phyloP scores from a whole-genome alignment of 2,113 vertebrate genomes.

The Salvelinus alpinus region DNA sequence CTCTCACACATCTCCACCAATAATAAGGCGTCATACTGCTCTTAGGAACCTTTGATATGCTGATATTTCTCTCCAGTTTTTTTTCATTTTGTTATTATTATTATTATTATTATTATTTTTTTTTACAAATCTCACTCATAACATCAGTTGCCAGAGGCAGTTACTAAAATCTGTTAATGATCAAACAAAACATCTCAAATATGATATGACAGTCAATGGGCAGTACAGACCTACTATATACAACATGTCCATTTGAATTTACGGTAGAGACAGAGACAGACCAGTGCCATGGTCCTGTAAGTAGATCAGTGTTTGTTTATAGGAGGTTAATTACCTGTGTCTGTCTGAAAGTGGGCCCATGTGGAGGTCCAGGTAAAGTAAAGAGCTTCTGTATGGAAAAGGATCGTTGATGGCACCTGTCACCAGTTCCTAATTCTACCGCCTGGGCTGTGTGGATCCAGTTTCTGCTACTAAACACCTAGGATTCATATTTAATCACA shows the following conservation, averaged over 20 bases:
- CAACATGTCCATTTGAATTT: no score
- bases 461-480: conserved; percentile 80
- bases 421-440: conserved; percentile 79
- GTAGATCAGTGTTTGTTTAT: conserved; percentile 52
- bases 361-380: conserved; percentile 34
- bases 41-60: conserved; percentile 65
- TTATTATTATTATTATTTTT: neutral
- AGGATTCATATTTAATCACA: conserved; percentile 81
- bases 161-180: no score
- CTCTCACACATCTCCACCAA: conserved; percentile 19
- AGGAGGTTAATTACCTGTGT: conserved; percentile 63
- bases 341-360: conserved; percentile 39
- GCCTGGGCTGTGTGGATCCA: conserved; percentile 61
- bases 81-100: neutral
- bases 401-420: conserved; percentile 70
- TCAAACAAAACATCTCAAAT: no score
- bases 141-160: no score
- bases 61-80: conserved; percentile 60
- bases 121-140: neutral
- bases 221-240: no score
- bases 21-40: conserved; percentile 61
- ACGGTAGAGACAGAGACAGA: no score
- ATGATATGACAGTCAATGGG: no score
- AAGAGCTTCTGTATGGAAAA: conserved; percentile 47
- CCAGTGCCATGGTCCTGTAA: conserved; percentile 3